Conservation (phyloP, 2,888 invertebrate genomes). For the Andricus quercusramuli region DNA sequence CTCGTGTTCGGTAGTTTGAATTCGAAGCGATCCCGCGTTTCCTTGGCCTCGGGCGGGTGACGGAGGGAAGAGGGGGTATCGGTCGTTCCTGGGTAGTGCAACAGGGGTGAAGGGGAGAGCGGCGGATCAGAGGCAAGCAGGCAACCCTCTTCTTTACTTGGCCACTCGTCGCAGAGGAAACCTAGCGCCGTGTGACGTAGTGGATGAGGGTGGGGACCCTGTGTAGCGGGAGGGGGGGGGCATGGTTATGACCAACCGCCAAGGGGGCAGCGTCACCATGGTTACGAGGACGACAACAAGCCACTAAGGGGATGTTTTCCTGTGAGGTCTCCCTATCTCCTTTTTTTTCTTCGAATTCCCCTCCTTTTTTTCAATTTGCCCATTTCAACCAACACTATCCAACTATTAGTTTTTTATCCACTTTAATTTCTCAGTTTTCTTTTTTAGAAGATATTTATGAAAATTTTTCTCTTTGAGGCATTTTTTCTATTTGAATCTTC, state of each 20-base stretch:
- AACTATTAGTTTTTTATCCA: neutral
- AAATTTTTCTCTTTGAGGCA: neutral
- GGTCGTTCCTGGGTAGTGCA: constrained; percentile 17
- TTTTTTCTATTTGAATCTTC: neutral
- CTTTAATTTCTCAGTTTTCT: neutral
- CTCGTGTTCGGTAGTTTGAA: constrained; percentile 79
- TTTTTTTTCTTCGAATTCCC: constrained; percentile 51
- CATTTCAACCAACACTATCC: neutral
- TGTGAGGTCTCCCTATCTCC: constrained; percentile 49
- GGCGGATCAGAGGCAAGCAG: constrained; percentile 50
- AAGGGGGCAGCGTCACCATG: constrained; percentile 73
- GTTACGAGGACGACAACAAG: constrained; percentile 77
- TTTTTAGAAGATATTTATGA: neutral
- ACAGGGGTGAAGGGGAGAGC: constrained; percentile 20
- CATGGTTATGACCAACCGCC: constrained; percentile 73
- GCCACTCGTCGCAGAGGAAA: constrained; percentile 68
- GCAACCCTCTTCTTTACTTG: constrained; percentile 70
- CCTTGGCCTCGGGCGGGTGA: constrained; percentile 70
- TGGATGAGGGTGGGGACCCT: constrained; percentile 48
- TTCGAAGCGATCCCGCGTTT: constrained; percentile 79
- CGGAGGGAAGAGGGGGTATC: constrained; percentile 41
- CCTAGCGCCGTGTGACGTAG: constrained; percentile 64
- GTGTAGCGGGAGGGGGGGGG: constrained; percentile 58
- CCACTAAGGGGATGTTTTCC: constrained; percentile 70
- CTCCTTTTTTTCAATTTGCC: constrained; percentile 44